A percentile compares a stretch with the other conserved stretches of the same genome.
These are phyloP conservation scores for Phrynocephalus vlangalii DNA, from an alignment of 2,797 vertebrate genomes.

Conservation along the genomic window DNA sequence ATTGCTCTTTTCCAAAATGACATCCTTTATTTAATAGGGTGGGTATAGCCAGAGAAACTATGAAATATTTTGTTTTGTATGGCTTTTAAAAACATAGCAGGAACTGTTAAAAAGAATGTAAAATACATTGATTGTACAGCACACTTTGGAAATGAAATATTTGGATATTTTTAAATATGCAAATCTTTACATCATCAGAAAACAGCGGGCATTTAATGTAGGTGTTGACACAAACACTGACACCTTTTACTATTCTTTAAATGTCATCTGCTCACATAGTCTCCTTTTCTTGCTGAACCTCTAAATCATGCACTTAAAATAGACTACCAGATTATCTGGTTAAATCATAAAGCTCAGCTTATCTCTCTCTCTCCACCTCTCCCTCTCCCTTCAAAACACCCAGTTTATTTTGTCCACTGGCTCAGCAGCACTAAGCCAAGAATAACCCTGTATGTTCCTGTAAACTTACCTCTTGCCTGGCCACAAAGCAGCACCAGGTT, in stretches of 20 bases:
- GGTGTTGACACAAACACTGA: conserved; percentile 33
- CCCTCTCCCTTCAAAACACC: conserved; percentile 61
- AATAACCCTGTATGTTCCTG: conserved; percentile 61
- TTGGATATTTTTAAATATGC: neutral
- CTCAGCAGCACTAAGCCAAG: conserved; percentile 49
- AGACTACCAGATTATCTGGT: conserved; percentile 75
- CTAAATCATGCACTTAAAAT: conserved; percentile 74
- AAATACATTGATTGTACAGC: neutral
- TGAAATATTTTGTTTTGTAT: conserved; percentile 38
- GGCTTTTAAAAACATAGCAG: conserved; percentile 32
- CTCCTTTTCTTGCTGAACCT: conserved; percentile 53
- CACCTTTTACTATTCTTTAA: conserved; percentile 8
- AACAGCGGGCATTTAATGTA: neutral
- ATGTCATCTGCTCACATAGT: conserved; percentile 54
- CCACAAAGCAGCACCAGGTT: conserved; percentile 49
- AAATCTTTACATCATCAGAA: neutral
- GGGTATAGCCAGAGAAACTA: neutral
- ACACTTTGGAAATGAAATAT: conserved; percentile 10
- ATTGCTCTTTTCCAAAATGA: conserved; percentile 20
- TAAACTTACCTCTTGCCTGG: conserved; percentile 27
- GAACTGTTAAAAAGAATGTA: conserved; percentile 34
- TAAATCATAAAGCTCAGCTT: conserved; percentile 75
- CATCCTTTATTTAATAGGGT: neutral
- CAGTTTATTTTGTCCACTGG: conserved; percentile 68
- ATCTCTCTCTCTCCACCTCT: conserved; percentile 56